Conservation (phyloP, 2,113 vertebrate genomes). For the Chionomys nivalis region DNA sequence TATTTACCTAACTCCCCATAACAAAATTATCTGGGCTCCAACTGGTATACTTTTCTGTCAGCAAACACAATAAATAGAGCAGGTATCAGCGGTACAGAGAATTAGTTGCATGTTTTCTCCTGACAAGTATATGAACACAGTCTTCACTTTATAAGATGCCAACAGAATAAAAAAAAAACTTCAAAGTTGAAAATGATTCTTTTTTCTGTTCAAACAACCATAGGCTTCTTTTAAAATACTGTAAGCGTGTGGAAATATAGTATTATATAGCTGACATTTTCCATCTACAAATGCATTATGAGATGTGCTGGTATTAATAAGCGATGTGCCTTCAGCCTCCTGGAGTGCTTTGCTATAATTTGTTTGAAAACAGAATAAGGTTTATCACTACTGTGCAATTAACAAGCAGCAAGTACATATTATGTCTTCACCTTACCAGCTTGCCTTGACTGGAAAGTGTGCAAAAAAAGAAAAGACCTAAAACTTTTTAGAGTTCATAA, state of each 20-base stretch:
- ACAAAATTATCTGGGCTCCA: slow-evolving; percentile 56
- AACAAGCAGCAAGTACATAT: slow-evolving; percentile 82
- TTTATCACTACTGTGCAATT: slow-evolving; percentile 76
- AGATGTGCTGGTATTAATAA: slow-evolving; percentile 85
- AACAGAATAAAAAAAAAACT: slow-evolving; percentile 78
- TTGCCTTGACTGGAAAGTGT: slow-evolving; percentile 76
- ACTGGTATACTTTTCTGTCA: slow-evolving; percentile 59
- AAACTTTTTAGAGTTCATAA: slow-evolving; percentile 87
- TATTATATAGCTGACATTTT: slow-evolving; percentile 85
- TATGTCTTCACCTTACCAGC: slow-evolving; percentile 73
- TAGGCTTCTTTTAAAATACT: slow-evolving; percentile 83
- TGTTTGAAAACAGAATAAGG: slow-evolving; percentile 80
- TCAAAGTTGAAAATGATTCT: slow-evolving; percentile 76
- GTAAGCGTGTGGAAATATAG: slow-evolving; percentile 81
- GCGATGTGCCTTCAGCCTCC: slow-evolving; percentile 84
- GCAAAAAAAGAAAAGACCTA: slow-evolving; percentile 62
- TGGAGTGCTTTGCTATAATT: slow-evolving; percentile 82
- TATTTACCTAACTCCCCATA: slow-evolving; percentile 60
- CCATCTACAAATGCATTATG: slow-evolving; percentile 84
- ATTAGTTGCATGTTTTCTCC: slow-evolving; percentile 57
- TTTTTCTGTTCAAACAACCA: slow-evolving; percentile 76
- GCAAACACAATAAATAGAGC: slow-evolving; percentile 61
- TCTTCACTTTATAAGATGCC: slow-evolving; percentile 65
- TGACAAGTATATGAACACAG: slow-evolving; percentile 54
- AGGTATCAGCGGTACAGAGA: slow-evolving; percentile 62